phyloP scores from a whole-genome alignment of 2,888 invertebrate species.

The Drosophila formosana region DNA sequence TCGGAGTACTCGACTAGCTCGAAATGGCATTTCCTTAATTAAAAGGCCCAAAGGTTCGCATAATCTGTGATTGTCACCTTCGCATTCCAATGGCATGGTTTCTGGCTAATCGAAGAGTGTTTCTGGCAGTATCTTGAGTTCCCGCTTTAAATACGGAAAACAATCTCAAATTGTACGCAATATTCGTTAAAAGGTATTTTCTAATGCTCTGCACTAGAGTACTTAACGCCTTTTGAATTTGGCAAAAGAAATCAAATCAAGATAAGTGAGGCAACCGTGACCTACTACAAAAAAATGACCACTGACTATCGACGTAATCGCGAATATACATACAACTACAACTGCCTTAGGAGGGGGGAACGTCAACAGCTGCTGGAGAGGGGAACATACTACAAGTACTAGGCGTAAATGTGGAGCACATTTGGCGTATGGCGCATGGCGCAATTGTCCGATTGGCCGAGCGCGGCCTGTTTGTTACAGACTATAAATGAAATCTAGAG shows the following conservation, averaged over 20 bases:
- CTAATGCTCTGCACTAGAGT: not conserved
- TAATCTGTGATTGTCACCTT: conserved; percentile 21
- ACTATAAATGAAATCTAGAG: conserved; percentile 46
- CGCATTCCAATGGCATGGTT: conserved; percentile 7
- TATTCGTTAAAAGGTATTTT: not conserved
- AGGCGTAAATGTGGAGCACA: conserved; percentile 33
- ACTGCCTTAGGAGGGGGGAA: not conserved
- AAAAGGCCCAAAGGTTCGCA: conserved; percentile 17
- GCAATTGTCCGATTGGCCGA: conserved; percentile 57
- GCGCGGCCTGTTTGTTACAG: conserved; percentile 68
- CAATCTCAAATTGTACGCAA: not conserved
- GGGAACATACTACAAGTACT: conserved; percentile 7
- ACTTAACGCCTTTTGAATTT: conserved; percentile 22
- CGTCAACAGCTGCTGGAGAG: not conserved
- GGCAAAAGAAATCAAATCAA: conserved; percentile 26
- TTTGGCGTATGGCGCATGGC: conserved; percentile 49
- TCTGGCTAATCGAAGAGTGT: conserved; percentile 22
- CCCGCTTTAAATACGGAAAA: not conserved
- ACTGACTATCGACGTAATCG: conserved; percentile 42
- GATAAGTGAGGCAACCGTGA: conserved; percentile 52
- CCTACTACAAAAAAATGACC: conserved; percentile 53
- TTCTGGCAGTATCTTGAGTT: conserved; percentile 11
- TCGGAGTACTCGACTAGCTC: conserved; percentile 1
- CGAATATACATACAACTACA: conserved; percentile 15
- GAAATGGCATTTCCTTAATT: conserved; percentile 46